Conservation (phyloP, 2,113 vertebrate species). For the Herpailurus yagouaroundi region DNA sequence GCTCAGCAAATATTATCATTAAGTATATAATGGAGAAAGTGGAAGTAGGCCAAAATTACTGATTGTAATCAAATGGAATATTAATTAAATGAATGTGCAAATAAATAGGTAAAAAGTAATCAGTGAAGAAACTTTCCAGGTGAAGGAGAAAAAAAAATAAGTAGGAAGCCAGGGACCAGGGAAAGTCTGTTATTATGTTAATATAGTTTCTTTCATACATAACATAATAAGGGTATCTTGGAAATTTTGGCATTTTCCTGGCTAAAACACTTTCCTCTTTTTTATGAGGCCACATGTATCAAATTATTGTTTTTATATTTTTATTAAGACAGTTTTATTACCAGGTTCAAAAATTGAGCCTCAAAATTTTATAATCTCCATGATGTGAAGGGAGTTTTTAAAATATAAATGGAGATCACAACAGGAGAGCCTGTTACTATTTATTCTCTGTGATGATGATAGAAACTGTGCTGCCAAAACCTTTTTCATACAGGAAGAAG, state of each 20-base stretch:
- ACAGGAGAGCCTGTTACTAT: neutral
- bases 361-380: neutral
- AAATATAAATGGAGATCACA: neutral
- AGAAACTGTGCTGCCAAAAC: neutral
- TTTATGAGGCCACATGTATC: neutral
- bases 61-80: neutral
- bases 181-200: neutral
- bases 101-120: neutral
- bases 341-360: neutral
- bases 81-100: neutral
- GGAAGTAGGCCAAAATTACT: neutral
- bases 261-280: neutral
- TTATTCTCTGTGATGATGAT: neutral
- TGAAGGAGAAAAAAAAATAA: neutral
- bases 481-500: neutral
- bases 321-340: neutral
- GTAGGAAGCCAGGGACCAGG: neutral
- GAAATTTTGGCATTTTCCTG: neutral
- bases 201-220: neutral
- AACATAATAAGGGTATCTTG: neutral
- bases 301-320: neutral
- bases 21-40: neutral
- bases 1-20: neutral
- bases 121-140: neutral
- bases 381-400: neutral